Conservation (phyloP, 2,888 invertebrate species). For the Autographa gamma region DNA sequence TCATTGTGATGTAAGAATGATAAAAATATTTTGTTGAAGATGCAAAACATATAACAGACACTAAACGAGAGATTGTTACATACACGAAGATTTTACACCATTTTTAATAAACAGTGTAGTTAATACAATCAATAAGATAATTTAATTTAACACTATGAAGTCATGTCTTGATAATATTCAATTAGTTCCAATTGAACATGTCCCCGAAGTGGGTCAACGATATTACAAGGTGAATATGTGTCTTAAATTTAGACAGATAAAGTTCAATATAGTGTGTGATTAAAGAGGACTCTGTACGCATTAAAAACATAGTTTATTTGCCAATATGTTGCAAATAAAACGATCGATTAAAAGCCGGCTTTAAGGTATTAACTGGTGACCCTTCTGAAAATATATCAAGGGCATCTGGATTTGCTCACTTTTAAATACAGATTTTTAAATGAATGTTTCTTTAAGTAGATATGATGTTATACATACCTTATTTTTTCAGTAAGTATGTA, state of each 20-base stretch:
- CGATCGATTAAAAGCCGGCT: not conserved
- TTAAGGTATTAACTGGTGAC: constrained; percentile 1
- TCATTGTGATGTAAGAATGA: not conserved
- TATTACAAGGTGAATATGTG: not conserved
- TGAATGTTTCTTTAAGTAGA: no score
- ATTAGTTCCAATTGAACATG: not conserved
- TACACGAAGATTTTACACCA: not conserved
- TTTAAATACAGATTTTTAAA: no score
- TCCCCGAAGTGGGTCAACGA: not conserved
- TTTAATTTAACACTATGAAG: not conserved
- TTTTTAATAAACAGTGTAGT: not conserved
- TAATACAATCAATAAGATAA: not conserved
- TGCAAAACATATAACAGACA: no score
- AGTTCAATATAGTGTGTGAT: not conserved
- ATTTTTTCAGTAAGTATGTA: no score
- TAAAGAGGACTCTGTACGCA: not conserved
- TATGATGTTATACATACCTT: no score
- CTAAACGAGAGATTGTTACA: no score
- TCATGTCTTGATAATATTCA: not conserved
- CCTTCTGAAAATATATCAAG: constrained; percentile 1
- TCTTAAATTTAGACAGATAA: not conserved
- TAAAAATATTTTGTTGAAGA: not conserved
- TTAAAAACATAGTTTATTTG: constrained; percentile 3
- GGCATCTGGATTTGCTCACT: not conserved
- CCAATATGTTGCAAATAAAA: not conserved